A percentile compares a stretch with the other conserved stretches of the same genome.
Evolutionary conservation across 1,140 invertebrate species (phyloP).

Genomic region (Euwallacea similis): DNA sequence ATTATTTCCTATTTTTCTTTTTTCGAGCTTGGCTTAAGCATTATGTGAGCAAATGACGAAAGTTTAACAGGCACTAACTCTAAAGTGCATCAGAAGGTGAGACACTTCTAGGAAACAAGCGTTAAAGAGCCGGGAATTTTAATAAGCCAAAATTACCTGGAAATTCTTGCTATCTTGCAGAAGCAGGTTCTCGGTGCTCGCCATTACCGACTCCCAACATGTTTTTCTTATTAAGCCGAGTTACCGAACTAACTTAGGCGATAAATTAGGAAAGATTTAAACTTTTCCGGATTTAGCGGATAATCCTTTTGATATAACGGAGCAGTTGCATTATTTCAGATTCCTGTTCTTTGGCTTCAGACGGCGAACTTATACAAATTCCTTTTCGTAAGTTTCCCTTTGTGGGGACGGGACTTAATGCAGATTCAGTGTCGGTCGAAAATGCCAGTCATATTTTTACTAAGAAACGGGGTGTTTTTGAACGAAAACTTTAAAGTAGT

Average conservation of each 20-base stretch:
- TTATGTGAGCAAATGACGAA: slow-evolving; percentile 1
- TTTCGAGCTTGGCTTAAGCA: background rate
- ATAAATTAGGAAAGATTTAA: slow-evolving; percentile 31
- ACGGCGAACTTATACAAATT: slow-evolving; percentile 26
- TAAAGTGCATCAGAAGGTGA: background rate
- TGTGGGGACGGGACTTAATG: slow-evolving; percentile 15
- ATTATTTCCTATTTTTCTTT: background rate
- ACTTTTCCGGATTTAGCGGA: slow-evolving; percentile 31
- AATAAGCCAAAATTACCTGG: slow-evolving; percentile 22
- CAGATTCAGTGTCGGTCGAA: slow-evolving; percentile 9
- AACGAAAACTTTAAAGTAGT: background rate
- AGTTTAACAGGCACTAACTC: slow-evolving; percentile 1
- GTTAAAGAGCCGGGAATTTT: slow-evolving; percentile 5
- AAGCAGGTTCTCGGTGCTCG: slow-evolving; percentile 1
- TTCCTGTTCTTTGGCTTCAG: slow-evolving; percentile 24
- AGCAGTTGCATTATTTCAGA: slow-evolving; percentile 32
- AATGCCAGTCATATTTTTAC: slow-evolving; percentile 14
- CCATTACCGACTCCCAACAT: slow-evolving; percentile 21
- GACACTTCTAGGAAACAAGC: background rate
- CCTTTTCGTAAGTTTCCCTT: slow-evolving; percentile 16
- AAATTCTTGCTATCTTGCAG: slow-evolving; percentile 21
- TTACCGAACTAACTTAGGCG: slow-evolving; percentile 20
- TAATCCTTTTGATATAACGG: slow-evolving; percentile 33
- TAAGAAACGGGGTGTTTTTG: background rate
- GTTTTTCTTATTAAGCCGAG: slow-evolving; percentile 31